Base-by-base conservation (phyloP, 1,140 invertebrate genomes). In the Hirudo medicinalis region DNA sequence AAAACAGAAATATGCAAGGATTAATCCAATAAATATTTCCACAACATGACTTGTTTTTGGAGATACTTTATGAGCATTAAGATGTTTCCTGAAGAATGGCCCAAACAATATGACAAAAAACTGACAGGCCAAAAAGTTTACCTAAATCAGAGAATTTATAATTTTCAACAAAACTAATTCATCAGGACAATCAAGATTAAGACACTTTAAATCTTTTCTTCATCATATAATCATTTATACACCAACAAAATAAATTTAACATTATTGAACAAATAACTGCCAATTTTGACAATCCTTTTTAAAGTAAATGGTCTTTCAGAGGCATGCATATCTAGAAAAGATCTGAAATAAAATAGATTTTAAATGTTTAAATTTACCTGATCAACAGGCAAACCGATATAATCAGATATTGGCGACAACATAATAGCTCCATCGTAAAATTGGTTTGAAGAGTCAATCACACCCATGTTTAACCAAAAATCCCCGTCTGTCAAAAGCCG, bases 121-220 rank as follows among this genome's bases (percentile, higher is more conserved):
- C 71, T 79, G 77, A 73, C 78, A 79, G 1, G 76, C 74, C 25
- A 81, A 68, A 72, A 79, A 81, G 73, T 81, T 81, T 40, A 80
- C 63, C 80, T 81, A 2, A n/a, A 22, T 25, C 8, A 63, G 29
- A 25, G 17, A 63, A 63, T 19, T 25, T 57, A 63, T 63, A 63
- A 63, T n/a, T 63, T 63, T 13, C 11, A 63, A 63, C 9, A 15
- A 63, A 63, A 20, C 19, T 25, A 15, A 11, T 25, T 4, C 29
- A 63, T 63, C 22, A 25, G 22, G 11, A 57, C 25, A 20, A 57
- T 57, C 9, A 57, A 57, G 25, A n/a, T 57, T 2, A n/a, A 36
- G 32, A 25, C 54, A 8, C 19, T 25, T 25, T 63, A 25, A 63
- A 63, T 63, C 3, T 63, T 22, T 13, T 25, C 9, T 15, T 25